Conservation (phyloP, 2,797 vertebrate species). For the Thamnophis elegans region DNA sequence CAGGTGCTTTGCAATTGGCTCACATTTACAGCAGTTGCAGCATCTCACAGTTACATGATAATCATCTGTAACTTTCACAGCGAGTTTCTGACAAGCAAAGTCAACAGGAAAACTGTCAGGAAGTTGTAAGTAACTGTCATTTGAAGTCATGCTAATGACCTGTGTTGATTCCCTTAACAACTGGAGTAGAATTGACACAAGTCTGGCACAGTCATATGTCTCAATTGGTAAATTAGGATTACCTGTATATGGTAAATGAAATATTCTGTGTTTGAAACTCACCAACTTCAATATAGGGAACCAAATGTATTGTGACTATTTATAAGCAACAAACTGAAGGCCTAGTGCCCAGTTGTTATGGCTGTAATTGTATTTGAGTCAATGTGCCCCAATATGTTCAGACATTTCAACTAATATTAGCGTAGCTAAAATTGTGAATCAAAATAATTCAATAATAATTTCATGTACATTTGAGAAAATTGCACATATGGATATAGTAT, state of each 20-base stretch:
- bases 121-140: background rate
- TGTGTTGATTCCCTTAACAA: background rate
- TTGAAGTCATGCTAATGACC: background rate
- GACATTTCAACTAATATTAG: background rate
- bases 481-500: slow-evolving; percentile 30
- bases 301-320: background rate
- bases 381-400: background rate
- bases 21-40: background rate
- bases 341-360: background rate
- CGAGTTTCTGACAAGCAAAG: background rate
- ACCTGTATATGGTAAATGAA: background rate
- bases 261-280: background rate
- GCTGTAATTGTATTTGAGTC: background rate
- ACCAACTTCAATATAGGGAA: background rate
- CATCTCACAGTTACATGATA: background rate
- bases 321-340: background rate
- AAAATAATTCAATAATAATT: slow-evolving; percentile 38
- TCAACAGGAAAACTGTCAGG: background rate
- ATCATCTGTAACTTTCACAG: background rate
- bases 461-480: background rate
- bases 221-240: background rate
- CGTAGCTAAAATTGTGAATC: slow-evolving; percentile 5
- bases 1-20: background rate
- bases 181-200: background rate
- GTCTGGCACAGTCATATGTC: background rate